A percentile compares a stretch with the other conserved stretches of the same genome.
Evolutionary conservation across 30 jellyfish, hydroid and myxozoan genomes (phyloP).

Genomic region (Rhopilema esculentum): DNA sequence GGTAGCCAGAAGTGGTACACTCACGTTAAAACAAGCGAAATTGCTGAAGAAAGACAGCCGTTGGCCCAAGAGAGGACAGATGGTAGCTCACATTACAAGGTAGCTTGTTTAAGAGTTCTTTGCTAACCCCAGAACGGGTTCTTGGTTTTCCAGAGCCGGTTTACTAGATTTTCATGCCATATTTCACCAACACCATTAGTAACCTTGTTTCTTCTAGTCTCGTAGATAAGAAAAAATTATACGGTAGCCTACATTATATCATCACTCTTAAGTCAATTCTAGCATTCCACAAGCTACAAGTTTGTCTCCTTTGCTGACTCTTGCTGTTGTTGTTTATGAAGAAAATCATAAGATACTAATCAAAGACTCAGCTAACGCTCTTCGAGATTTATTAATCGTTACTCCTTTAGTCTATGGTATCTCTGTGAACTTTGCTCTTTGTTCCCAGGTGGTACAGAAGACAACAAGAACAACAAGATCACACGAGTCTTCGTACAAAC

Average conservation of each 20-base stretch:
- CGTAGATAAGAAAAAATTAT: no score
- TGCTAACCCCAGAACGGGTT: no score
- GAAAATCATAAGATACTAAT: background rate
- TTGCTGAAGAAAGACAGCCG: conserved; percentile 19
- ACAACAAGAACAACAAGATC: conserved; percentile 47
- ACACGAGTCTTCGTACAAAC: conserved; percentile 17
- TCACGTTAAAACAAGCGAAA: conserved; percentile 37
- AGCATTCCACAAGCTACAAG: no score
- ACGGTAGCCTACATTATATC: no score
- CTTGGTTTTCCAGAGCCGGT: no score
- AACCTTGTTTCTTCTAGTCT: no score
- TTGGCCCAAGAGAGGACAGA: conserved; percentile 11
- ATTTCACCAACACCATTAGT: no score
- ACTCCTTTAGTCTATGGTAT: no score
- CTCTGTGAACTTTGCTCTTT: no score
- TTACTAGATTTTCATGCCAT: no score
- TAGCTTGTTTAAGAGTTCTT: background rate
- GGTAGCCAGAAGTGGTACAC: conserved; percentile 57
- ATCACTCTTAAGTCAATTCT: no score
- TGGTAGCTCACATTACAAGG: conserved; percentile 28
- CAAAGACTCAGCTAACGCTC: background rate
- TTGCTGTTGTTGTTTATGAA: background rate
- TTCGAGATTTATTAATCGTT: background rate
- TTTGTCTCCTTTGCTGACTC: no score
- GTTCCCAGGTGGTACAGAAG: conserved; percentile 23